These are phyloP conservation scores for Drosophila erecta DNA, from an alignment of 1,140 invertebrate species.

Conservation along the genomic window DNA sequence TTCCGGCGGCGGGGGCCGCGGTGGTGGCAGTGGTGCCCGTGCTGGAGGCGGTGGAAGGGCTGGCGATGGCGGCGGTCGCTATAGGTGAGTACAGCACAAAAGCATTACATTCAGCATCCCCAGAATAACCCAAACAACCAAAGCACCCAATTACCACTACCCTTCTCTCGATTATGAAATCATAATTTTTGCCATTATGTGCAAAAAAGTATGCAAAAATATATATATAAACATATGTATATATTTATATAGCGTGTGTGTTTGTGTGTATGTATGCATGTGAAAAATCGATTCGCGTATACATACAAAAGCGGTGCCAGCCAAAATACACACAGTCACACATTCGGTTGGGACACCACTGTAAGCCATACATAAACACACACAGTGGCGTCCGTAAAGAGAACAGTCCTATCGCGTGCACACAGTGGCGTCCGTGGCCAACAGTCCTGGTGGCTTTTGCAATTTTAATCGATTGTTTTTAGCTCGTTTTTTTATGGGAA, in stretches of 20 bases:
- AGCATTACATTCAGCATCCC: neutral
- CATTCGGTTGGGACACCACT: slow-evolving; percentile 7
- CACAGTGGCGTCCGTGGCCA: slow-evolving; percentile 20
- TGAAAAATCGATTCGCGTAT: slow-evolving; percentile 75
- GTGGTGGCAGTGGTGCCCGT: slow-evolving; percentile 60
- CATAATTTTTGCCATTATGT: slow-evolving; percentile 27
- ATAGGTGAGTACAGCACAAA: slow-evolving; percentile 67
- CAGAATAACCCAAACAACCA: neutral
- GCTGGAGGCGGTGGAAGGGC: slow-evolving; percentile 61
- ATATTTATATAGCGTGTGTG: slow-evolving; percentile 22
- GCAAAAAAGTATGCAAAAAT: slow-evolving; percentile 21
- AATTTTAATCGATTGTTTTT: neutral
- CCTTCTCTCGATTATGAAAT: slow-evolving; percentile 27
- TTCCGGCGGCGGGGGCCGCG: slow-evolving; percentile 61
- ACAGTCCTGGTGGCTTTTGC: slow-evolving; percentile 7
- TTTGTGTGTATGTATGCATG: slow-evolving; percentile 38
- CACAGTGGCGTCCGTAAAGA: slow-evolving; percentile 21
- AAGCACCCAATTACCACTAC: neutral
- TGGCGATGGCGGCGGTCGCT: slow-evolving; percentile 72
- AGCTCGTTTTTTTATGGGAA: neutral
- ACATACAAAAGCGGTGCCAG: slow-evolving; percentile 53
- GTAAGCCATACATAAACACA: slow-evolving; percentile 15
- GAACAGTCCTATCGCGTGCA: slow-evolving; percentile 20
- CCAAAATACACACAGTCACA: slow-evolving; percentile 22
- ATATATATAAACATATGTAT: slow-evolving; percentile 31